Conservation (phyloP, 2,888 invertebrate species). For the Monochamus alternatus region DNA sequence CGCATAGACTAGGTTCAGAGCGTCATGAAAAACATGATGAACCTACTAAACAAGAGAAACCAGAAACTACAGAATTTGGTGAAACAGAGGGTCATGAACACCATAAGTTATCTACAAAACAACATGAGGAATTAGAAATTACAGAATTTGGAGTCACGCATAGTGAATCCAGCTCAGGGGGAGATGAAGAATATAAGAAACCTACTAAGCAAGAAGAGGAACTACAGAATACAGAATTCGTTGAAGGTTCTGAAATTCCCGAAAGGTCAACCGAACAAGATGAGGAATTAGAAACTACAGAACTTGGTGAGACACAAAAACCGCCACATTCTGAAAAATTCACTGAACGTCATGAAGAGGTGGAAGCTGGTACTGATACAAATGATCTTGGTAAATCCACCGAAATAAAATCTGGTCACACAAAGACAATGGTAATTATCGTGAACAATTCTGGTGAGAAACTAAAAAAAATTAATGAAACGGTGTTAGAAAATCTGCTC, state of each 20-base stretch:
- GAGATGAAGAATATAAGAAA: background rate
- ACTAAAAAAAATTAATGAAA: constrained; percentile 50
- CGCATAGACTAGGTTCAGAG: background rate
- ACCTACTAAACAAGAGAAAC: background rate
- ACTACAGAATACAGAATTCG: no score
- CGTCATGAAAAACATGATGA: background rate
- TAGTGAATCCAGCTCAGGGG: background rate
- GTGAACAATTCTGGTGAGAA: constrained; percentile 51
- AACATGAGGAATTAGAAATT: background rate
- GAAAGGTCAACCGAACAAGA: constrained; percentile 6
- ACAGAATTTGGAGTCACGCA: background rate
- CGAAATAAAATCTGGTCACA: background rate
- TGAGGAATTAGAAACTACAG: background rate
- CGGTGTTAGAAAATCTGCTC: constrained; percentile 49
- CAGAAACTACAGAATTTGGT: background rate
- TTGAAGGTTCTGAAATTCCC: background rate
- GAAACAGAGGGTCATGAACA: no score
- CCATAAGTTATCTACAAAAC: background rate
- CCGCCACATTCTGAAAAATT: no score
- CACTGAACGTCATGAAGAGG: background rate
- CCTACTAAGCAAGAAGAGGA: background rate
- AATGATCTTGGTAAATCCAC: background rate
- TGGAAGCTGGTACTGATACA: background rate
- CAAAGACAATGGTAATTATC: constrained; percentile 49
- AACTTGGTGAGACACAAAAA: no score